Evolutionary conservation across 1,140 invertebrate species (phyloP), one percentile per base, ranked within the genome.

Genomic region (Neodiprion virginianus): DNA sequence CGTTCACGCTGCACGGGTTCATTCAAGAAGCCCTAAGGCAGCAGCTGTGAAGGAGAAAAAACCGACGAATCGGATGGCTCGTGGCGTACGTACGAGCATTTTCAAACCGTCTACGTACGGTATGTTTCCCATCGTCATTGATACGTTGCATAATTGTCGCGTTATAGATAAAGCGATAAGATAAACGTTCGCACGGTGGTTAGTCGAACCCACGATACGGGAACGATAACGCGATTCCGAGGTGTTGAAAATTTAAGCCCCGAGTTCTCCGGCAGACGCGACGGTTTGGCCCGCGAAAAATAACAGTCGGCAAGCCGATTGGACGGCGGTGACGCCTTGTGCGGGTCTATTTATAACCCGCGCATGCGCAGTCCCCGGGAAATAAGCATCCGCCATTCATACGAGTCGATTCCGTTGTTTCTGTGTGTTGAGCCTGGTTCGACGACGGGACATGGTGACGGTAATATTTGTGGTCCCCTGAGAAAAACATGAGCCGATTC

Each of bases 321-420:
- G 85, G 86, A 40, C 10, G 11, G 5, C 67, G 50, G 47, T 87
- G 86, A 85, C 86, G 86, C 79, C 79, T 82, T 65, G 28, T 21
- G 21, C 8, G 48, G 49, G 70, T 80, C 85, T 86, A 86, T 86
- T 85, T 84, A 85, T 86, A 86, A 81, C 75, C 69, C n/a, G 73
- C 84, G 83, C 86, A 86, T 76, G 81, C 84, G 83, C 81, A 72
- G 8, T 66, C 53, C 28, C 53, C 71, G 69, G 74, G 69, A 76
- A 72, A 80, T 84, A 82, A 79, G 81, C 82, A 84, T 85, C 85
- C 84, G 84, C 85, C 86, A 87, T 87, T 87, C 85, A 86, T 86
- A 79, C 81, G 79, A 85, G 85, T 86, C 84, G 84, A 87, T 87
- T 86, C 84, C 79, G 80, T 84, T 83, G 80, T 79, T 73, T 77